Evolutionary conservation across 1,140 invertebrate genomes (phyloP).

Genomic region (Cotesia vestalis): DNA sequence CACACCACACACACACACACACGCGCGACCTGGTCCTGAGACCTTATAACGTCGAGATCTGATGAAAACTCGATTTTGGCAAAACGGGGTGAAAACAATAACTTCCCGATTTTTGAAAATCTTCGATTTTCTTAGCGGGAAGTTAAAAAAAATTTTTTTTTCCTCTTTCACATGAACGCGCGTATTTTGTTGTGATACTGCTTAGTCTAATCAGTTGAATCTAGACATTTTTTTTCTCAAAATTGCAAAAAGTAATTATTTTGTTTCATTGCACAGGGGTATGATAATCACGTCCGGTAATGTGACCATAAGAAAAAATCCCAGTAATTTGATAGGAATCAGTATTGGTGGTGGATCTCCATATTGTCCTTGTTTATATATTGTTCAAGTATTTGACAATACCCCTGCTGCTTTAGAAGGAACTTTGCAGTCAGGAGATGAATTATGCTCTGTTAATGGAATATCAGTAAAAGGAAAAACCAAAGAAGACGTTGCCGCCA

Average conservation of each 20-base stretch:
- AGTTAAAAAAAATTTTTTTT: too few relatives aligned
- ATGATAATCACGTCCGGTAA: conserved; percentile 97
- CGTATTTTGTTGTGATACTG: too few relatives aligned
- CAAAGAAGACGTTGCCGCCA: conserved; percentile 97
- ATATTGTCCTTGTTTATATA: conserved; percentile 95
- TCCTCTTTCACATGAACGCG: too few relatives aligned
- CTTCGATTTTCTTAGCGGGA: too few relatives aligned
- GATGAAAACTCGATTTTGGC: too few relatives aligned
- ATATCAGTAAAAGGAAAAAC: conserved; percentile 94
- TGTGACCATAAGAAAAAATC: conserved; percentile 90
- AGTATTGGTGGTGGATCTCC: conserved; percentile 97
- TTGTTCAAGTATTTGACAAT: conserved; percentile 98
- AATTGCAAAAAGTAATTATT: not conserved
- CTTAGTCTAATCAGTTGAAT: too few relatives aligned
- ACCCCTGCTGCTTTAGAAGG: conserved; percentile 92
- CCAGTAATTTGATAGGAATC: conserved; percentile 95
- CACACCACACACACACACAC: too few relatives aligned
- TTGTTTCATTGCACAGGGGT: conserved; percentile 73
- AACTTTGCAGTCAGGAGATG: conserved; percentile 94
- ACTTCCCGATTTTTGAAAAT: too few relatives aligned
- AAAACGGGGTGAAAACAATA: too few relatives aligned
- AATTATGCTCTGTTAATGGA: conserved; percentile 92
- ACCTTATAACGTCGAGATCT: too few relatives aligned
- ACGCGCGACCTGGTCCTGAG: too few relatives aligned
- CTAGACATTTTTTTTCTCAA: too few relatives aligned